These are phyloP conservation scores for Pteropus alecto DNA, from an alignment of 2,113 vertebrate species.

Conservation along the genomic window DNA sequence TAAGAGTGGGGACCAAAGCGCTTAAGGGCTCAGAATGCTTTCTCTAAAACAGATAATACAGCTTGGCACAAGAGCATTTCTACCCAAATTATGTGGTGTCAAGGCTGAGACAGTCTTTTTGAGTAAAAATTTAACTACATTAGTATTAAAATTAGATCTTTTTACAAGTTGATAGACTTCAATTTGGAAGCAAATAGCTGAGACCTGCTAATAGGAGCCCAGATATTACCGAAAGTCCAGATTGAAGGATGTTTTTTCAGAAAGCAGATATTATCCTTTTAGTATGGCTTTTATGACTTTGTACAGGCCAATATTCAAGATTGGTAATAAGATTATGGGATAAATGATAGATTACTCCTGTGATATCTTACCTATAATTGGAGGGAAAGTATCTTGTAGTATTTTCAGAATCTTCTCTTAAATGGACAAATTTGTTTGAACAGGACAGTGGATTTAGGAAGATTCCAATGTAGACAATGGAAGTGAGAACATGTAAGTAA, in stretches of 20 bases:
- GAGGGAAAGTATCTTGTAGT: background rate
- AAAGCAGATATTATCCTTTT: background rate
- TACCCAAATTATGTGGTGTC: background rate
- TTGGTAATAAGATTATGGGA: background rate
- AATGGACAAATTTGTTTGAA: background rate
- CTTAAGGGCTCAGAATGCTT: background rate
- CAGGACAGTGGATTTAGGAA: background rate
- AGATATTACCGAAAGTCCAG: background rate
- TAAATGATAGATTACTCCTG: background rate
- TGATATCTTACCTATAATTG: background rate
- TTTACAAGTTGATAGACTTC: background rate
- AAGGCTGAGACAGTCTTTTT: background rate
- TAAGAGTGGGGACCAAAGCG: background rate
- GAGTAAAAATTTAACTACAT: background rate
- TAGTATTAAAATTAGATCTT: background rate
- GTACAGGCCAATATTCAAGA: background rate
- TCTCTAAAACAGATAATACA: background rate
- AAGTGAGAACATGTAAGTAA: background rate
- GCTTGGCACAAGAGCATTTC: background rate
- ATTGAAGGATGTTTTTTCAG: background rate
- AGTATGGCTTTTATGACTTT: background rate
- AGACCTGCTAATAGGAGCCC: background rate
- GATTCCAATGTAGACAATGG: background rate
- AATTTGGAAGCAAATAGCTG: background rate
- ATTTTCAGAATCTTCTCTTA: constrained; percentile 21